Evolutionary conservation across 1,140 invertebrate species (phyloP), one percentile per base, ranked within the genome.

Genomic region (Bombus sylvicola): DNA sequence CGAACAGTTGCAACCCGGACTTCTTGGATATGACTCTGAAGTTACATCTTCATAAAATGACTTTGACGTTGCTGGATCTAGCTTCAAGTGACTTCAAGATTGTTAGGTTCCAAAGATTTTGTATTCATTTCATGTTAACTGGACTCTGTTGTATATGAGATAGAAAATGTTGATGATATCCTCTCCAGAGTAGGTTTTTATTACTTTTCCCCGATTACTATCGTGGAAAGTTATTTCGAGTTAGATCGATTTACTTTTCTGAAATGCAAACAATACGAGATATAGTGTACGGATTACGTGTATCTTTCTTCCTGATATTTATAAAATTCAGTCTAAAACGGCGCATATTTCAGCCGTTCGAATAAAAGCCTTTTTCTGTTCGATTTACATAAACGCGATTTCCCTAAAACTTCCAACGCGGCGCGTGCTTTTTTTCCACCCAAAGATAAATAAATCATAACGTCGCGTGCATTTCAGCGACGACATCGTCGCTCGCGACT

Each of bases 351-450:
- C 25, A 25, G 22, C 39, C 73, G 43, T 76, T 76, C 64, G 72
- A 83, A 53, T 83, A 77, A 78, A 83, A 83, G 81, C 81, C 69
- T 83, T 78, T 41, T 69, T 77, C 62, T 83, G 81, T 83, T 78
- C 47, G 74, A 83, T 78, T 83, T 83, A 4, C 74, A 83, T 78
- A 77, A 57, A 57, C 4, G 74, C 31, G 41, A 31, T 66, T 77
- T n/a, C 8, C 34, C 34, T 12, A 37, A 25, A 57, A 83, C 62
- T 66, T 68, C 22, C 25, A 41, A 22, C 31, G 6, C 39, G 31
- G 15, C 37, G 57, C 28, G 9, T 72, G n/a, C 18, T 15, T 15
- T 13, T 4, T n/a, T 10, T 34, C 9, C 39, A 25, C 1, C 25
- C 25, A 62, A 68, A 10, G 18, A 69, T 77, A 59, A 83, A 83